Evolutionary conservation across 2,113 vertebrate genomes (phyloP).

Genomic region (Notothenia rossii): DNA sequence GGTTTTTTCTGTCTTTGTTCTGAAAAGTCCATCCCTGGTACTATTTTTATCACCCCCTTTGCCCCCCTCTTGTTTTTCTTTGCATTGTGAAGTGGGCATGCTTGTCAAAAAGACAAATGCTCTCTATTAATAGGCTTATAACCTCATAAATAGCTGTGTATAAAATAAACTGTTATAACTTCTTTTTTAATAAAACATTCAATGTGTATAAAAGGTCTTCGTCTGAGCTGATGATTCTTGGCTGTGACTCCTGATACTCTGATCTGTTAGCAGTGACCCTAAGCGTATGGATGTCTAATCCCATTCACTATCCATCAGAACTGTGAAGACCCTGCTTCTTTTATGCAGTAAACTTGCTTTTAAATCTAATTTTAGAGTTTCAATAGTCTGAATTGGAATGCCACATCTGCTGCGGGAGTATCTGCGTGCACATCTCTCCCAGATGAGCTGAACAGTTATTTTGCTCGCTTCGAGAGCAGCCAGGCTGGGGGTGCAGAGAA

Average conservation of each 20-base stretch:
- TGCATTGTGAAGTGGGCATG: constrained; percentile 87
- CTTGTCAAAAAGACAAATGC: constrained; percentile 87
- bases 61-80: constrained; percentile 66
- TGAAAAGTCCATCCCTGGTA: constrained; percentile 71
- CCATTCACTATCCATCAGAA: neutral
- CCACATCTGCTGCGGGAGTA: neutral
- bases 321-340: neutral
- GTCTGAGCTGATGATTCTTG: constrained; percentile 28
- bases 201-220: constrained; percentile 76
- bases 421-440: too few species aligned
- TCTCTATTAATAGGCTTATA: constrained; percentile 88
- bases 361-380: neutral
- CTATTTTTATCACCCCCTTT: constrained; percentile 66
- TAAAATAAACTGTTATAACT: constrained; percentile 92
- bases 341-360: neutral
- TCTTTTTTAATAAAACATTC: constrained; percentile 91
- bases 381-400: neutral
- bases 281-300: neutral
- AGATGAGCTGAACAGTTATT: too few species aligned
- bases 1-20: constrained; percentile 52
- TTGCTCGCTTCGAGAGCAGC: too few species aligned
- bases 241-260: too few species aligned
- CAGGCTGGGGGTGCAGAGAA: too few species aligned
- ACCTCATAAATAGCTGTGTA: constrained; percentile 92
- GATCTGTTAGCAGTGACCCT: neutral